Evolutionary conservation across 2,113 vertebrate species (phyloP), one percentile per base, ranked within the genome.

Genomic region (Semicossyphus pulcher): DNA sequence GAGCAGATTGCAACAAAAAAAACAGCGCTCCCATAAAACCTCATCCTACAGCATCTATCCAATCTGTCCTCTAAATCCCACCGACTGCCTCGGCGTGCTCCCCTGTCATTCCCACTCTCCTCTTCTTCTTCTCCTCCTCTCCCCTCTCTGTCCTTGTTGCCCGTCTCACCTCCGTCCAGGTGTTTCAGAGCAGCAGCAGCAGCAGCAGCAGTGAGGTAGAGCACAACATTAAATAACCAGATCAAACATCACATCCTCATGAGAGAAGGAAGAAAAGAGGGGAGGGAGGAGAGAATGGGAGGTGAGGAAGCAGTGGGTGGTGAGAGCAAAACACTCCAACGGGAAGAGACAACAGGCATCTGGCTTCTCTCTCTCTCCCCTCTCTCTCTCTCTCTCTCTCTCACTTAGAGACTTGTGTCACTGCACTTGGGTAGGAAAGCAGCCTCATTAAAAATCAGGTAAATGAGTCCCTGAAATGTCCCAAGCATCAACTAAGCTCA

Each of bases 191-290:
- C 48, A 63, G 59, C 61, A 48, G 66, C 57, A 31, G 28, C 31
- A 71, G 71, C 48, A 63, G 59, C 61, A 48, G 66, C 57, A 31
- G 28, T 26, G n/a, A n/a, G n/a, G 23, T 3, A 20, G 16, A 64
- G 52, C n/a, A 49, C 53, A 71, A 68, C 52, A 59, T 75, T 59
- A 61, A 65, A 79, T 39, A 78, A 52, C 37, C 36, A 79, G 74
- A 85, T 63, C 83, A 85, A 80, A 76, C 73, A 76, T 80, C 63
- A 81, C 63, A 60, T 78, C 76, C 53, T 76, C 64, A 16, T 39
- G 48, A 71, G 73, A 59, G 51, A 78, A 36, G 61, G 56, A 52
- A 70, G 53, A 59, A 67, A 49, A 68, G 45, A 34, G 45, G 60
- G 37, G 47, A 63, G 65, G 72, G 45, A 78, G 69, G 76, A 78